Evolutionary conservation across 2,113 vertebrate genomes (phyloP).

Genomic region (Orcinus orca): DNA sequence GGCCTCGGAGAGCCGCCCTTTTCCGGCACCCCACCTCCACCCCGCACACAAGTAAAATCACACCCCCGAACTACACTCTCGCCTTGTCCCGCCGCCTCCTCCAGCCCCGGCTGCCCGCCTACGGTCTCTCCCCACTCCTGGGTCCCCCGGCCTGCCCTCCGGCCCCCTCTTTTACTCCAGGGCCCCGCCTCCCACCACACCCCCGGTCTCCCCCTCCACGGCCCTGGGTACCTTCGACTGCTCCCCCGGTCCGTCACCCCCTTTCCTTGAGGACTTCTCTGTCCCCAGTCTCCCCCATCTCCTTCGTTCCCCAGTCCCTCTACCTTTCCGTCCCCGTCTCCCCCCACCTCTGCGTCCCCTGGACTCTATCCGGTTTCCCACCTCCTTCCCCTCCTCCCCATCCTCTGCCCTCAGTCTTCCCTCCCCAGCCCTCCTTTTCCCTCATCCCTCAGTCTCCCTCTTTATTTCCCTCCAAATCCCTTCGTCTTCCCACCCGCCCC

Average conservation of each 20-base stretch:
- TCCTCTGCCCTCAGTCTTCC: not conserved
- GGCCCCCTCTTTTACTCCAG: not conserved
- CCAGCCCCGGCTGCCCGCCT: not conserved
- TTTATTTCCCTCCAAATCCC: not conserved
- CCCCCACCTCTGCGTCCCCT: not conserved
- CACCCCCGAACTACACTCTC: accelerated
- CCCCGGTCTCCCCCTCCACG: not conserved
- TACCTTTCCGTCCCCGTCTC: not conserved
- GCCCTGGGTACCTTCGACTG: not conserved
- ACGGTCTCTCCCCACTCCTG: not conserved
- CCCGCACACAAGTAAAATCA: accelerated
- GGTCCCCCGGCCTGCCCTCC: not conserved
- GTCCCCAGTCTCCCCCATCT: not conserved
- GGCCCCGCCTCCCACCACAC: not conserved
- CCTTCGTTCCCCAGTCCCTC: not conserved
- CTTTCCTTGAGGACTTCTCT: not conserved
- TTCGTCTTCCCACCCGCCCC: not conserved
- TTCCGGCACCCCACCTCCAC: not conserved
- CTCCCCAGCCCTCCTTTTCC: not conserved
- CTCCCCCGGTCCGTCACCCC: not conserved
- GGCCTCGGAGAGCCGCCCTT: not conserved
- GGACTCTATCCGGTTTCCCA: not conserved
- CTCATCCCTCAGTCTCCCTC: not conserved
- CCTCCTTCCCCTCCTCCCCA: not conserved
- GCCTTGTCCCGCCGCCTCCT: not conserved